Conservation (phyloP, 2,797 vertebrate genomes). For the Pogoniulus pusillus region DNA sequence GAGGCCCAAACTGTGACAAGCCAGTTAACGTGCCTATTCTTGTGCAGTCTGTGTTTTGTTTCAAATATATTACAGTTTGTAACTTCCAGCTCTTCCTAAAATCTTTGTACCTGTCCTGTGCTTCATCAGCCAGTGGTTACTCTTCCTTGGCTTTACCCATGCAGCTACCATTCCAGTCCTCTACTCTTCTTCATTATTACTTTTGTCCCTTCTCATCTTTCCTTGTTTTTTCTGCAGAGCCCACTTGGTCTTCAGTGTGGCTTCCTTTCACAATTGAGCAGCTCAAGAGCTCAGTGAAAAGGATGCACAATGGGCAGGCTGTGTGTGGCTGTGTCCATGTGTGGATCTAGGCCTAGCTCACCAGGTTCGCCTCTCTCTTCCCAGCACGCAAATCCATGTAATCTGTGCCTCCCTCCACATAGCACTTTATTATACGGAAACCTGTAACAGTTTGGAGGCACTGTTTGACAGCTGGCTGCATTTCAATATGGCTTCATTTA, state of each 20-base stretch:
- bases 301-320: background rate
- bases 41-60: background rate
- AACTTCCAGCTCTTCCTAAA: background rate
- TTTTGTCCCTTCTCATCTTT: background rate
- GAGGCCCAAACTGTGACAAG: background rate
- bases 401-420: background rate
- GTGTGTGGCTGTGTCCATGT: fast-evolving
- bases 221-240: background rate
- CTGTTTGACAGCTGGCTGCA: background rate
- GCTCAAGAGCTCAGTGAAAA: background rate
- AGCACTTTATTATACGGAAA: background rate
- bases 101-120: background rate
- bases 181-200: background rate
- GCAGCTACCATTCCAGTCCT: background rate
- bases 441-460: background rate
- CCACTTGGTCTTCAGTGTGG: background rate
- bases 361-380: background rate
- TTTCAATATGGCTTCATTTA: background rate
- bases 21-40: background rate
- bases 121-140: background rate
- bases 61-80: background rate
- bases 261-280: background rate
- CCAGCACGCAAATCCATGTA: fast-evolving
- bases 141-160: background rate
- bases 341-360: background rate